A percentile compares a stretch with the other conserved stretches of the same genome.
Conservation (phyloP, 2,888 invertebrate species). For the Tetheella fluctuosa region DNA sequence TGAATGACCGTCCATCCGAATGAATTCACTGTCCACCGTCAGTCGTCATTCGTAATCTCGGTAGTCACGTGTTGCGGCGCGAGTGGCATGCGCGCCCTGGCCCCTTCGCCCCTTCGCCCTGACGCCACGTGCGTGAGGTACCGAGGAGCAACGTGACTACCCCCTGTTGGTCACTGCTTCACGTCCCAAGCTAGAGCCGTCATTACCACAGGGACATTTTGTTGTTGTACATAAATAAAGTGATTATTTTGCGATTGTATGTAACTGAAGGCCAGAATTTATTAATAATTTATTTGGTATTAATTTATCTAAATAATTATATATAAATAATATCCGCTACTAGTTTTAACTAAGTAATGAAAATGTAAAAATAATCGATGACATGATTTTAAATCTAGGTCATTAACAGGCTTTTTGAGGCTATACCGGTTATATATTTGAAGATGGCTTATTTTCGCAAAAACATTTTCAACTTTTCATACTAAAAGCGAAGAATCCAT, state of each 20-base stretch:
- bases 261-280: background rate
- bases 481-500: no score
- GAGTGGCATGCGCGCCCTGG: slow-evolving; percentile 25
- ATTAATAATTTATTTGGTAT: background rate
- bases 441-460: no score
- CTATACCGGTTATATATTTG: no score
- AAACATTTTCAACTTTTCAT: no score
- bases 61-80: slow-evolving; percentile 14
- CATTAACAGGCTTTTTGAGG: no score
- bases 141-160: slow-evolving; percentile 38
- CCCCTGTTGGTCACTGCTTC: slow-evolving; percentile 24
- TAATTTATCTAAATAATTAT: background rate
- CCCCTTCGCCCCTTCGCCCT: slow-evolving; percentile 16
- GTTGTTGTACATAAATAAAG: background rate
- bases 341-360: no score
- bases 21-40: background rate
- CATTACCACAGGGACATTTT: slow-evolving; percentile 11
- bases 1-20: background rate
- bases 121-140: background rate
- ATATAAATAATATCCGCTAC: no score
- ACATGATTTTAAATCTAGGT: no score
- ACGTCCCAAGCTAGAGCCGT: slow-evolving; percentile 22
- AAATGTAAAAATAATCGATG: no score
- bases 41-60: slow-evolving; percentile 6
- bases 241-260: background rate